Base-by-base conservation (phyloP, 2,113 vertebrate species). In the Epinephelus lanceolatus region DNA sequence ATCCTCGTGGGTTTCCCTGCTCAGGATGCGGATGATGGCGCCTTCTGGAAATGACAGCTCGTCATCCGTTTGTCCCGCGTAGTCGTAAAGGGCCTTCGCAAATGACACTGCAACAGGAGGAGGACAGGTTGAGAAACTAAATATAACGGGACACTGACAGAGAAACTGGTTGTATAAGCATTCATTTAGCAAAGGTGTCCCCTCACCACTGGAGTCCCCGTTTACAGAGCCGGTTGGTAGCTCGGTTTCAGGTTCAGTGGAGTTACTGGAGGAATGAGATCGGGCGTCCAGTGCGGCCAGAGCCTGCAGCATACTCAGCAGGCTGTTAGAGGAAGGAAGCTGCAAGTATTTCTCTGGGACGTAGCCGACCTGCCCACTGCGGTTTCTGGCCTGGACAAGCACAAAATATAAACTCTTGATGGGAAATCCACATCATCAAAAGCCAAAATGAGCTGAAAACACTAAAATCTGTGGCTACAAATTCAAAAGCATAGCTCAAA, bases 271-370 rank as follows among this genome's bases (percentile, higher is more conserved):
- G 6, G 97, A 97, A 88, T 99, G 98, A 0, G 98, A 99, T 0
- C 98, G 96, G 5, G 95, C 95, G 70, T 99, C 98, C 92, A 98
- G 91, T 0, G 97, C 96, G 0, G 98, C 98, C 23, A 99, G 94
- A 1, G 97, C 98, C 94, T 99, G 98, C 10, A 99, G 95, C 98
- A 99, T 98, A 60, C 98, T 98, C 92, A 99, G 96, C 0, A 99
- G 96, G 69, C 98, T 99, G 95, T 96, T 99, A 45, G 98, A 98
- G 0, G 97, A 97, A 0, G 98, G 98, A 82, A 99, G 98, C 83
- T 98, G 98, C 71, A 99, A 94, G 93, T 99, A 99, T 84, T 99
- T 99, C 95, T 99, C 98, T 0, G 98, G 98, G 51, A 99, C 98
- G 0, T 99, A 99, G 27, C 98, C 98, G 47, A 99, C 96, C 45